These are phyloP conservation scores for Myrmophylax atrothorax DNA, from an alignment of 2,113 vertebrate genomes.

Conservation along the genomic window DNA sequence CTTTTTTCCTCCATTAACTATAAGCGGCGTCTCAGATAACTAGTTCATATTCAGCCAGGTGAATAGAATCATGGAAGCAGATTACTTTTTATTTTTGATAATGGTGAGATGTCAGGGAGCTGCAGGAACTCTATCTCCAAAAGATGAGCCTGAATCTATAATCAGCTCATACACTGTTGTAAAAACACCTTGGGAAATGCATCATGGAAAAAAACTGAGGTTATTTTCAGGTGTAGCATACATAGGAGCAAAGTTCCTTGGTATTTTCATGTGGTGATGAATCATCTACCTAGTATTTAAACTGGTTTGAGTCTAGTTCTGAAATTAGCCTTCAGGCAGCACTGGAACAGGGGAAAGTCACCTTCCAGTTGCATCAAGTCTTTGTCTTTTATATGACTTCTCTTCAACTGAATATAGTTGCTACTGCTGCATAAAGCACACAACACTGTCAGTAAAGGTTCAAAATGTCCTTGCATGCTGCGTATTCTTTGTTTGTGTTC, in stretches of 20 bases:
- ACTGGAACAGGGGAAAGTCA: not conserved
- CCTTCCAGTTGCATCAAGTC: not conserved
- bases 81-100: not conserved
- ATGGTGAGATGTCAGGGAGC: not conserved
- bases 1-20: not conserved
- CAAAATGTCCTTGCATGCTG: not conserved
- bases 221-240: not conserved
- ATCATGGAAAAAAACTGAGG: not conserved
- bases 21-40: not conserved
- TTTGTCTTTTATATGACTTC: not conserved
- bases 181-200: not conserved
- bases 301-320: not conserved
- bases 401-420: not conserved
- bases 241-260: not conserved
- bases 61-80: not conserved
- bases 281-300: not conserved
- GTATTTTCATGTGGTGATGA: not conserved
- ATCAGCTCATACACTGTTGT: not conserved
- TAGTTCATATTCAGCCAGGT: not conserved
- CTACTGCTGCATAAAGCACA: not conserved
- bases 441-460: not conserved
- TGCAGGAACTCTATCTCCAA: not conserved
- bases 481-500: not conserved
- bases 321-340: not conserved
- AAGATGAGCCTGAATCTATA: not conserved